These are phyloP conservation scores for Melierax canorus DNA, from an alignment of 2,113 vertebrate species.

Conservation along the genomic window DNA sequence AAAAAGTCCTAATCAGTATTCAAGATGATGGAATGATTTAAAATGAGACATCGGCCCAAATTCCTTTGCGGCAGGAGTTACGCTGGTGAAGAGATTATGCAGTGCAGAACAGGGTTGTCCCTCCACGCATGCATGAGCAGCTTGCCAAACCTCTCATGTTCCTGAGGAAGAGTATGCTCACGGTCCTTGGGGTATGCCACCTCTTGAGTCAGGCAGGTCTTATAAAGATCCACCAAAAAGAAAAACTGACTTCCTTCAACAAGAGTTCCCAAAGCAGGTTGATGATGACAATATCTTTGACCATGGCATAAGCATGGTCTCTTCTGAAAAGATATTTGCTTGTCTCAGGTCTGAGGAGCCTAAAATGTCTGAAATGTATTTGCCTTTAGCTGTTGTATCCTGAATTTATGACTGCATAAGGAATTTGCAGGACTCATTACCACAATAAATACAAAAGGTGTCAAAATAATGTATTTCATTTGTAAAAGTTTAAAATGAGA, in stretches of 20 bases:
- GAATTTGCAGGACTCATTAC: neutral
- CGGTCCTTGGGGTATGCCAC: rapidly evolving
- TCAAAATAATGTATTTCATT: neutral
- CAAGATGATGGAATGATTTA: neutral
- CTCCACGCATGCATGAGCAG: neutral
- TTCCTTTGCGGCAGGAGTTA: neutral
- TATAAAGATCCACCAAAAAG: neutral
- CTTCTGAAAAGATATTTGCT: neutral
- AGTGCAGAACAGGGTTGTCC: neutral
- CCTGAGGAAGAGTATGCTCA: neutral
- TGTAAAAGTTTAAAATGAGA: neutral
- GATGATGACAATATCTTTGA: neutral
- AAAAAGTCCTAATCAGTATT: neutral
- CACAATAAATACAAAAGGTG: neutral
- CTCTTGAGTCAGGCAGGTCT: neutral
- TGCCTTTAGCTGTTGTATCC: neutral
- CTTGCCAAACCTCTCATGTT: neutral
- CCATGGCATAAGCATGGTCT: rapidly evolving
- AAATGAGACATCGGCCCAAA: neutral
- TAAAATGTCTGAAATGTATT: neutral
- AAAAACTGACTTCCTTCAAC: too few species aligned
- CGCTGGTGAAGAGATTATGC: neutral
- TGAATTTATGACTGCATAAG: neutral
- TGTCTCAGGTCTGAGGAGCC: neutral
- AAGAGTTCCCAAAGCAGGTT: neutral